A percentile compares a stretch with the other conserved stretches of the same genome.
phyloP scores from a whole-genome alignment of 1,140 invertebrate species.

The Ceratina australensis region DNA sequence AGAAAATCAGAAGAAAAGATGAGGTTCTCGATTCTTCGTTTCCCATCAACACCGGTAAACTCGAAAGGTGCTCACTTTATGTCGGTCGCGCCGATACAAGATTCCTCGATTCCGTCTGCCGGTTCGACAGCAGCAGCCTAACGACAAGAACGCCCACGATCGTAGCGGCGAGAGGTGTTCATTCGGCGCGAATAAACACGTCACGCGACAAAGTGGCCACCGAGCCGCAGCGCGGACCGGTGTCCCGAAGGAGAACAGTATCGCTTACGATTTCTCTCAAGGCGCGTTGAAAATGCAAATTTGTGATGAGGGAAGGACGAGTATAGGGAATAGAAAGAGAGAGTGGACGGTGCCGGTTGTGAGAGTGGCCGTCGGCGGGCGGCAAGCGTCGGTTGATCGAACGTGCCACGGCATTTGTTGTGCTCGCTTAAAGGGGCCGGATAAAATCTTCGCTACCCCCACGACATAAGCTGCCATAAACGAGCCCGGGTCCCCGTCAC shows the following conservation, averaged over 20 bases:
- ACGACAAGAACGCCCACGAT: constrained; percentile 10
- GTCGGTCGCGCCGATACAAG: constrained; percentile 18
- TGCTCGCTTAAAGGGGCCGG: constrained; percentile 65
- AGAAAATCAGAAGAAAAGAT: neutral
- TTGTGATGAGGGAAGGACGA: constrained; percentile 28
- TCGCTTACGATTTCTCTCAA: constrained; percentile 3
- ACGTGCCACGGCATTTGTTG: constrained; percentile 75
- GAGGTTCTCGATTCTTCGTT: neutral
- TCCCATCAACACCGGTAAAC: neutral
- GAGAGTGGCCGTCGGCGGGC: constrained; percentile 49
- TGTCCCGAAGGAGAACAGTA: neutral
- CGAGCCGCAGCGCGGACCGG: neutral
- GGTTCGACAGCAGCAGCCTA: constrained; percentile 15
- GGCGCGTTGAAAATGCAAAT: constrained; percentile 70
- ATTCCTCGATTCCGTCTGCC: constrained; percentile 17
- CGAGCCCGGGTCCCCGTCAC: constrained; percentile 54
- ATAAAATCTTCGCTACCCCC: constrained; percentile 68
- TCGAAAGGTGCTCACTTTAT: neutral
- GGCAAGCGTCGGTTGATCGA: constrained; percentile 70
- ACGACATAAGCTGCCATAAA: constrained; percentile 68
- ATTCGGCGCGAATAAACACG: constrained; percentile 19
- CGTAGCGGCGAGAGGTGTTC: neutral
- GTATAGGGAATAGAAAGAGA: neutral
- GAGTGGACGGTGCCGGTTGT: constrained; percentile 11
- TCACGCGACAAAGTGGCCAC: constrained; percentile 30